Evolutionary conservation across 2,888 invertebrate species (phyloP).

Genomic region (Nineta flava): DNA sequence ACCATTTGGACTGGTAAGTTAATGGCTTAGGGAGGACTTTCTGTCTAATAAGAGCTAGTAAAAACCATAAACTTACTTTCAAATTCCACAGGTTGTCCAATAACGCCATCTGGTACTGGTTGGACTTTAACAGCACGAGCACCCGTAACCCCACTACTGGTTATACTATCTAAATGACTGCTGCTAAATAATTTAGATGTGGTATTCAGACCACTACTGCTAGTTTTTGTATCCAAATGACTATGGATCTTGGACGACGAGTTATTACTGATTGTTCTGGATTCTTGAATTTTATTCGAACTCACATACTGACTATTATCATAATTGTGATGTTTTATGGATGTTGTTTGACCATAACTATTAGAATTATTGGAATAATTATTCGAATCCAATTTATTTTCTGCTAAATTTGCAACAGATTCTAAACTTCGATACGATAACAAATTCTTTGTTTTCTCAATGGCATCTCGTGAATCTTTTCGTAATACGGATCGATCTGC

Average conservation of each 20-base stretch:
- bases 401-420: conserved; percentile 50
- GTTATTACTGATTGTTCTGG: not conserved
- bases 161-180: not conserved
- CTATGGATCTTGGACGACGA: too few species aligned
- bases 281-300: not conserved
- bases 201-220: conserved; percentile 15
- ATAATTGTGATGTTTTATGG: conserved; percentile 9
- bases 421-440: conserved; percentile 54
- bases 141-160: conserved; percentile 29
- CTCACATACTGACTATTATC: conserved; percentile 13
- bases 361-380: conserved; percentile 15
- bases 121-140: conserved; percentile 75
- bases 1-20: too few species aligned
- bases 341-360: conserved; percentile 21
- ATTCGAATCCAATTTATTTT: conserved; percentile 37
- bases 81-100: conserved; percentile 89
- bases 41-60: too few species aligned
- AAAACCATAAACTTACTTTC: conserved; percentile 52
- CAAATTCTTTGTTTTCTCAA: conserved; percentile 64
- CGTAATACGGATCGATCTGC: conserved; percentile 30
- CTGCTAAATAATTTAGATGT: conserved; percentile 11
- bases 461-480: conserved; percentile 68
- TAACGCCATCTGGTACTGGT: conserved; percentile 68
- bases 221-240: too few species aligned
- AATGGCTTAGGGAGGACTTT: too few species aligned